These are phyloP conservation scores for Hyles vespertilio DNA, from an alignment of 1,140 invertebrate genomes.

Conservation along the genomic window DNA sequence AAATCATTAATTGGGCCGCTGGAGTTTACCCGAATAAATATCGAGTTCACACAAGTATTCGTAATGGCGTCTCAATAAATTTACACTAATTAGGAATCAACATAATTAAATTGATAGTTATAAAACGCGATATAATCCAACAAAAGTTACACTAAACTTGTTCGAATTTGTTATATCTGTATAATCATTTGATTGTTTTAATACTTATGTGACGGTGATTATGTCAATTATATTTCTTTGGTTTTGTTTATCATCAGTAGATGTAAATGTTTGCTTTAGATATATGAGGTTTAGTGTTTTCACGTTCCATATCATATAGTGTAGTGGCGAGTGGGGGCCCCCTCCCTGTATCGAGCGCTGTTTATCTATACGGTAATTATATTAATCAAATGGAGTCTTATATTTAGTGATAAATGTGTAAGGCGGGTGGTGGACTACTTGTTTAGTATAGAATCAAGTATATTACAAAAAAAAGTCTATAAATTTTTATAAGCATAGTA, in stretches of 20 bases:
- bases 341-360: slow-evolving; percentile 41
- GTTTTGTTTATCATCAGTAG: slow-evolving; percentile 29
- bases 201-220: slow-evolving; percentile 46
- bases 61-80: no score
- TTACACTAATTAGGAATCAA: no score
- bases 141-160: no score
- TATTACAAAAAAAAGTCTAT: slow-evolving; percentile 45
- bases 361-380: slow-evolving; percentile 48
- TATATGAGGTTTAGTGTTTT: slow-evolving; percentile 36
- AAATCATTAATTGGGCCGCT: no score
- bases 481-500: slow-evolving; percentile 53
- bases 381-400: slow-evolving; percentile 48
- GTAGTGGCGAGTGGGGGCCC: slow-evolving; percentile 21
- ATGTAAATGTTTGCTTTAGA: slow-evolving; percentile 42
- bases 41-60: no score
- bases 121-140: no score
- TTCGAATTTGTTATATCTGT: no score
- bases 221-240: slow-evolving; percentile 59
- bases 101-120: no score
- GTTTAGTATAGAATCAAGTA: slow-evolving; percentile 52
- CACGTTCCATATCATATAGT: slow-evolving; percentile 60
- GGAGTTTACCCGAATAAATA: no score
- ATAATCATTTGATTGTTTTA: slow-evolving; percentile 12
- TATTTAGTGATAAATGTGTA: slow-evolving; percentile 43
- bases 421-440: slow-evolving; percentile 54